Evolutionary conservation across 1,140 invertebrate species (phyloP), one percentile per base, ranked within the genome.

Genomic region (Aphelenchoides fujianensis): DNA sequence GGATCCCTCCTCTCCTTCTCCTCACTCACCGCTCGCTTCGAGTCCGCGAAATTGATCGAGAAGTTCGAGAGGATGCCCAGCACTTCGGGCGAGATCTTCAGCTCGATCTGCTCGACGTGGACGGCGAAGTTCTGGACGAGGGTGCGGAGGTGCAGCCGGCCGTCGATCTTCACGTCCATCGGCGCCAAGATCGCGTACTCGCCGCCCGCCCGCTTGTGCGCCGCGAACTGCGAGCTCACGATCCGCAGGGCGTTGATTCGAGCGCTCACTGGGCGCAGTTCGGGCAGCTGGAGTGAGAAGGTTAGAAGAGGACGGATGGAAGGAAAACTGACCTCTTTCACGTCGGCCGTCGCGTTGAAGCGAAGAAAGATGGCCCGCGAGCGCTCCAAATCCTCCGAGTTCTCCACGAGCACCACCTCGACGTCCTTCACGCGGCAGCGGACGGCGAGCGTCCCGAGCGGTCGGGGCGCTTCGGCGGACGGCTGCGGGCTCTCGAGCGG

Each of bases 391-490:
- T 91, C 89, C 72, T 70, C 91, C 81, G 95, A 90, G 74, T 92
- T 90, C 86, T 97, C 95, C 0, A 98, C 90, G 2, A 98, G 85
- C 73, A 97, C 91, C 59, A 98, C 92, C 86, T 97, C 94, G 2
- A 94, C 93, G 82, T 94, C 90, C 75, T 94, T 91, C 7, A 96
- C 86, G 75, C 90, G 90, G 3, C 95, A 85, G 78, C 90, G 90
- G 36, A 95, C 85, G 2, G 90, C 91, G 82, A 93, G 89, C 27
- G 81, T 75, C n/a, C 82, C 83, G n/a, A 64, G 57, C 41, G 83
- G 81, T 37, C 53, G 16, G 16, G 48, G 34, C 30, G 31, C 74
- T 28, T n/a, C 34, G 54, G 12, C 12, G 23, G 41, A 12, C 41
- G 23, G 12, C 41, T 16, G 41, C 41, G 12, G 41, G 23, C 63